Evolutionary conservation across 2,888 invertebrate species (phyloP), one percentile per base, ranked within the genome.

Genomic region (Pheosia gnoma): DNA sequence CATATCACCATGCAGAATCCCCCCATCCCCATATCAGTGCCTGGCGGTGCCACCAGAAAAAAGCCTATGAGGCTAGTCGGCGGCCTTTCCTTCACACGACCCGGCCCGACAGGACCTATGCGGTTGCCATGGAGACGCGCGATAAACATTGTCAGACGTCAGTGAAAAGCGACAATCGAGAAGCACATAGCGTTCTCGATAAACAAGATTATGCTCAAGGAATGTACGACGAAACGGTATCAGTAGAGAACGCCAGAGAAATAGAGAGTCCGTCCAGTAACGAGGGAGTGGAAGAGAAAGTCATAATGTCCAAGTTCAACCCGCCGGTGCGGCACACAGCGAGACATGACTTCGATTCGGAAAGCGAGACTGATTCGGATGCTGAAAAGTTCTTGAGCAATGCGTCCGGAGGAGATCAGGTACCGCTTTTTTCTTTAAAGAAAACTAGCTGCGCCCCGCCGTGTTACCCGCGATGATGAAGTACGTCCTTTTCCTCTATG

Each of bases 171-270:
- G 80, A 79, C 65, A 75, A 70, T 66, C 67, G 59, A 61, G 71
- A 62, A 51, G 62, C 58, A 64, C 68, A 59, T 54, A 65, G 59
- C 10, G 72, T 25, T 25, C 25, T 25, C 55, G 77, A 43, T 9
- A 8, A 43, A 9, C 11, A 47, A 5, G n/a, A 47, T 47, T n/a
- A 47, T 47, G 47, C n/a, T 25, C 25, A 25, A 75, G 89, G 84
- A 61, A 94, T 94, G 94, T 95, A 94, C 79, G 95, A 95, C 87
- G 95, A 95, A 81, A 94, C 94, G 3, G 94, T 95, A 57, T 91
- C 93, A 61, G 95, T 95, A 55, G 85, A 91, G 60, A 93, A 95
- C 72, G 94, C 94, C 0, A 91, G 90, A 71, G 95, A 95, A 70
- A 94, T 95, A 49, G 94, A 94, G 7, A 95, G 95, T 71, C 83